Base-by-base conservation (phyloP, 2,797 vertebrate genomes). In the Trachops cirrhosus region DNA sequence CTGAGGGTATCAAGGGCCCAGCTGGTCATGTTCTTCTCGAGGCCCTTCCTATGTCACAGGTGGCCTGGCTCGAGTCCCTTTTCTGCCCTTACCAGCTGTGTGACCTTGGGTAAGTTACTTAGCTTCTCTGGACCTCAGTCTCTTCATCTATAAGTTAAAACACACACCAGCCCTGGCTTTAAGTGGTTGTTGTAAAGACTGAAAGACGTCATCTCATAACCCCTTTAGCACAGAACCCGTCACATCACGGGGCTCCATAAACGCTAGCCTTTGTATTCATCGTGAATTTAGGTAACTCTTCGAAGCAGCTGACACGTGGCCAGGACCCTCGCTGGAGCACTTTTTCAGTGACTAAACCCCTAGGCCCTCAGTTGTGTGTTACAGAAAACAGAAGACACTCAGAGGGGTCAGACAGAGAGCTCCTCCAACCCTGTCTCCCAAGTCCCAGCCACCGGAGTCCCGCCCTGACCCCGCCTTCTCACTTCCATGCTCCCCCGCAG, bases 401-500 rank as follows among this genome's bases (percentile, higher is more conserved):
- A 19, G 18, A 57, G 8, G n/a, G 73, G 24, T 4, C 57, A 41
- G 52, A 32, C 29, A 1, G 5, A 6, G n/a, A 64, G 3, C 8
- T 34, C 48, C 7, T 21, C 48, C 24, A 32, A 41, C 22, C 10
- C 74, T 32, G 2, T 4, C 34, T 29, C 59, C 50, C 37, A 21
- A 34, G n/a, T 34, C 50, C n/a, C 75, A 18, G 75, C n/a, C 34
- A 3, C 82, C 3, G 1, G 74, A 34, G 54, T 2, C 44, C 37
- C 11, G n/a, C 70, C 34, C 34, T 22, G 46, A 16, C 21, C 9
- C 71, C 34, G 0, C 1, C 54, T 22, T 6, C 14, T 5, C 0
- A 2, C 39, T 14, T 3, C 18, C 9, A 0, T 0, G 18, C 1
- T 2, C 18, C 57, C 57, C 34, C 6, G 9, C 4, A 44, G 44